Evolutionary conservation across 1,140 invertebrate genomes (phyloP), one percentile per base, ranked within the genome.

Genomic region (Gryon sp.): DNA sequence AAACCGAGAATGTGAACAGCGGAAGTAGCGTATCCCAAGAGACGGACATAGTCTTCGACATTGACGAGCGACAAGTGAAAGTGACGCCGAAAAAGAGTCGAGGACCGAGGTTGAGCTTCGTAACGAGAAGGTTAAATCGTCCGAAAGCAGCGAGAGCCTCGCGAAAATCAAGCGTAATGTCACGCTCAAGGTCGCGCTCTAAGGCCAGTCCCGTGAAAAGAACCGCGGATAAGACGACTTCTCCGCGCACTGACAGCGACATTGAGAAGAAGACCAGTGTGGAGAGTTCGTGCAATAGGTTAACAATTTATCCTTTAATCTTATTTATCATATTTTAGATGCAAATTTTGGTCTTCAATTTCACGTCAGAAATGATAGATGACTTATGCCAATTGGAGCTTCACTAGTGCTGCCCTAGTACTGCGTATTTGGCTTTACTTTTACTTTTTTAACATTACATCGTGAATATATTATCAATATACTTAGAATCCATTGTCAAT

Each of bases 31-130:
- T 84, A 0, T 84, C 84, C 0, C 34, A 57, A 1, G 30, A 53
- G 5, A 80, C 76, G 1, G 83, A 82, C 1, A 63, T 83, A 4
- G 34, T 87, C 0, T 85, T 86, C 12, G 85, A 87, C 12, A 69
- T 84, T 3, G 78, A 76, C 6, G 78, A 81, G 4, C 76, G 77
- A 19, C 76, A 82, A 36, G 62, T 86, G 0, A 82, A 81, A 19
- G 59, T 83, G 7, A 84, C 79, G 0, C 80, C 81, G 7, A 84
- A 83, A 38, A 79, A 40, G 1, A 28, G 8, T 6, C 20, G 65
- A 43, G 50, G 30, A 30, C 28, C 45, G 15, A 30, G 19, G 9
- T 14, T 70, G 8, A 68, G 52, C 9, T 9, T 66, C 0, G 12
- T 62, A 5, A 36, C 74, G 11, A 53, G 62, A 30, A 73, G 43